Conservation (phyloP, 2,888 invertebrate species). For the Cheilosia soror region DNA sequence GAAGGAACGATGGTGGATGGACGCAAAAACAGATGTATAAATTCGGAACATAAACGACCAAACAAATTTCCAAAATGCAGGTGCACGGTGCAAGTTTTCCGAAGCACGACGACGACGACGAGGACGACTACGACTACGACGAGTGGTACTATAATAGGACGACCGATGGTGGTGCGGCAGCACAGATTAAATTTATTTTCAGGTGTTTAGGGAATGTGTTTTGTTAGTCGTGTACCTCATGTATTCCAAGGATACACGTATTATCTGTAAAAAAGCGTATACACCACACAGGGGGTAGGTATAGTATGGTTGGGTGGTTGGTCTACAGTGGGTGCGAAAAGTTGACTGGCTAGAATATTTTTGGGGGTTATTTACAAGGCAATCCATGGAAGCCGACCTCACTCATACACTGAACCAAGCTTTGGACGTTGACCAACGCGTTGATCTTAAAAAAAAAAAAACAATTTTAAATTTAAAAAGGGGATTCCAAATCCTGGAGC, state of each 20-base stretch:
- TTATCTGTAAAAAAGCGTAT: slow-evolving; percentile 49
- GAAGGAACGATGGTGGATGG: slow-evolving; percentile 28
- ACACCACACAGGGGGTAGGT: slow-evolving; percentile 19
- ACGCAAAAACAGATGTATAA: slow-evolving; percentile 71
- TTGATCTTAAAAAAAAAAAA: no score
- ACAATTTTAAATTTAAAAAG: no score
- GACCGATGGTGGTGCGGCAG: slow-evolving; percentile 54
- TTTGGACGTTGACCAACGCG: no score
- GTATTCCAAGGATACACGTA: slow-evolving; percentile 61
- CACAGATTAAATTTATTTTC: slow-evolving; percentile 78
- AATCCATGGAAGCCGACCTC: no score
- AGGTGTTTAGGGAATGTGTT: slow-evolving; percentile 77
- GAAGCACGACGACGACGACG: slow-evolving; percentile 55
- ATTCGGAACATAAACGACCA: slow-evolving; percentile 74
- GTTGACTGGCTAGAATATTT: not conserved
- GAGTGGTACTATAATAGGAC: not conserved
- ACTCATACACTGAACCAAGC: no score
- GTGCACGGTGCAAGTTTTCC: slow-evolving; percentile 71
- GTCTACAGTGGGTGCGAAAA: slow-evolving; percentile 33
- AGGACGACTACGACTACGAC: slow-evolving; percentile 5
- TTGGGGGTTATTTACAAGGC: not conserved
- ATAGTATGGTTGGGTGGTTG: slow-evolving; percentile 1
- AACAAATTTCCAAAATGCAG: slow-evolving; percentile 74
- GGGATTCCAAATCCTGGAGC: no score
- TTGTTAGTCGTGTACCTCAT: slow-evolving; percentile 69